Evolutionary conservation across 2,888 invertebrate species (phyloP), one percentile per base, ranked within the genome.

Genomic region (Agrochola macilenta): DNA sequence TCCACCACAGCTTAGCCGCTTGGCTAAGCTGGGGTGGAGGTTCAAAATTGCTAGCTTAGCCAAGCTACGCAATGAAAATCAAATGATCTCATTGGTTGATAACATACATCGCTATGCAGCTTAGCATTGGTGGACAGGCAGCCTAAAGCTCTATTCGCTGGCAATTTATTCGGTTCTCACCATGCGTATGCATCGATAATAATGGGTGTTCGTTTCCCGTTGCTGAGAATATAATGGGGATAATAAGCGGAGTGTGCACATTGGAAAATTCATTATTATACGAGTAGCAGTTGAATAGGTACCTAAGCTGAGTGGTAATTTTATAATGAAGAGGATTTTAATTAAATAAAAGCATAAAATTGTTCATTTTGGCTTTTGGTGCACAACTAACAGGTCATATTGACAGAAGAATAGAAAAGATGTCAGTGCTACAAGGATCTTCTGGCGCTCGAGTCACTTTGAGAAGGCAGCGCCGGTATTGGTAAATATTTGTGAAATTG

Each of bases 111-210:
- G 43, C 61, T 54, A 14, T 26, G 26, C 26, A 46, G 23, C 23
- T 23, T 43, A 20, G 26, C 23, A 23, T 12, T n/a, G 2, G 46
- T 78, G 54, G 23, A 81, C 20, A 14, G 8, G 9, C 11, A 54
- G 17, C 20, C 60, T 54, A 46, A 78, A 54, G 7, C 23, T 46
- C 61, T 54, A 83, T 76, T 84, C 75, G n/a, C 65, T 66, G 63
- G 79, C 69, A 84, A 88, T 88, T 87, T 87, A 85, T 87, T 89
- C 78, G 78, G 65, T 82, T 72, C 72, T 57, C 72, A 39, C 82
- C 84, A 88, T 79, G 88, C 88, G 86, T 83, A 75, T 83, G 76
- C 81, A 79, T 79, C 69, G 76, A 83, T 87, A 84, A 88, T 78
- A 84, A 88, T 78, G 83, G 84, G 69, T 63, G 64, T 71, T 85